Evolutionary conservation across 2,113 vertebrate genomes (phyloP).

Genomic region (Nycticebus coucang): DNA sequence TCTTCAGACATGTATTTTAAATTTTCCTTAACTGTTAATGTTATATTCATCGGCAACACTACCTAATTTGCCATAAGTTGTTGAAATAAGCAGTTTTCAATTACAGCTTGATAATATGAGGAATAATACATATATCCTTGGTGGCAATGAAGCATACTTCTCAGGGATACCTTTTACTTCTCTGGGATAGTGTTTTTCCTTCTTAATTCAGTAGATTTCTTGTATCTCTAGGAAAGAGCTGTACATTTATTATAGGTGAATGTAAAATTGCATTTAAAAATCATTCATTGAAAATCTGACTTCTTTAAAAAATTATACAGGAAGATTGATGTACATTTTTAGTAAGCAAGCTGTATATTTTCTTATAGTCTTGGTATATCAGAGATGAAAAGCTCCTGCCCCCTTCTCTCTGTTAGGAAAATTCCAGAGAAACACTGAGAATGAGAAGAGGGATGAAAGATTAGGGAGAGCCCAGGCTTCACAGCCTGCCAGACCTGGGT

Average conservation of each 20-base stretch:
- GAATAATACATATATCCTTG: neutral
- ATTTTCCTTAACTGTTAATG: neutral
- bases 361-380: neutral
- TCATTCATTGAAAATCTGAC: neutral
- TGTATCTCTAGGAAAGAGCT: neutral
- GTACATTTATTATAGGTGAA: neutral
- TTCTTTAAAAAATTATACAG: neutral
- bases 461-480: neutral
- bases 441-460: neutral
- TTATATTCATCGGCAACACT: neutral
- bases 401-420: neutral
- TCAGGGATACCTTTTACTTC: neutral
- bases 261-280: slow-evolving; percentile 36
- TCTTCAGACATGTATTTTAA: neutral
- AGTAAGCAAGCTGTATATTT: neutral
- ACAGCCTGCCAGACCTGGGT: neutral
- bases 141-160: neutral
- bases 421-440: neutral
- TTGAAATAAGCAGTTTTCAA: neutral
- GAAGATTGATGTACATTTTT: neutral
- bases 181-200: neutral
- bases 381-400: neutral
- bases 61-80: neutral
- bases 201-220: neutral
- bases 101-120: neutral